Conservation (phyloP, 2,113 vertebrate species). For the Thymallus thymallus region DNA sequence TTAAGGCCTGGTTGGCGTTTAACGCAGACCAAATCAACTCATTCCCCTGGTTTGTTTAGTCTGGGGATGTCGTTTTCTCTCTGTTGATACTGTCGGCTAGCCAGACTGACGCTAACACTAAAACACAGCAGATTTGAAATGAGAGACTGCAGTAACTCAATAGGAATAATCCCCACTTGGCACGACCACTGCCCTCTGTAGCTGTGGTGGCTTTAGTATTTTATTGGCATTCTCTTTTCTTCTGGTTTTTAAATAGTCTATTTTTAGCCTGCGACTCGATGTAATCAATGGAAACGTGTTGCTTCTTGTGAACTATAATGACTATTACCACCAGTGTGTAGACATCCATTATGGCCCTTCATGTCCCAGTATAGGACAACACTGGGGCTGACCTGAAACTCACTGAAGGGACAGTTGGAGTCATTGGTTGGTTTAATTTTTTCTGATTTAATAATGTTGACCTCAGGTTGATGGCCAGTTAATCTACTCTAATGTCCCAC, state of each 20-base stretch:
- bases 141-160: background rate
- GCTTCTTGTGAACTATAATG: background rate
- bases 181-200: no score
- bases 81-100: background rate
- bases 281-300: conserved; percentile 11
- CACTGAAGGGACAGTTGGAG: background rate
- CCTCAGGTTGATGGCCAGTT: background rate
- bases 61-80: background rate
- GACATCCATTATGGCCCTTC: background rate
- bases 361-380: background rate
- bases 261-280: conserved; percentile 3
- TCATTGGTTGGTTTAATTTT: background rate
- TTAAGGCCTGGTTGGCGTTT: background rate
- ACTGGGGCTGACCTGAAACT: background rate
- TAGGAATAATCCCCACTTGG: background rate
- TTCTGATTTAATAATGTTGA: background rate
- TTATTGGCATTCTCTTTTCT: background rate
- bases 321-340: background rate
- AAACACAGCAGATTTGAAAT: background rate
- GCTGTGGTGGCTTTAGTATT: background rate
- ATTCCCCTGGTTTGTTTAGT: background rate
- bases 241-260: background rate
- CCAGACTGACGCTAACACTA: background rate
- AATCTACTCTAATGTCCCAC: background rate
- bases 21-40: background rate